phyloP scores from a whole-genome alignment of 92 coral and sea anemone genomes.

The Zoanthus sansibaricus region DNA sequence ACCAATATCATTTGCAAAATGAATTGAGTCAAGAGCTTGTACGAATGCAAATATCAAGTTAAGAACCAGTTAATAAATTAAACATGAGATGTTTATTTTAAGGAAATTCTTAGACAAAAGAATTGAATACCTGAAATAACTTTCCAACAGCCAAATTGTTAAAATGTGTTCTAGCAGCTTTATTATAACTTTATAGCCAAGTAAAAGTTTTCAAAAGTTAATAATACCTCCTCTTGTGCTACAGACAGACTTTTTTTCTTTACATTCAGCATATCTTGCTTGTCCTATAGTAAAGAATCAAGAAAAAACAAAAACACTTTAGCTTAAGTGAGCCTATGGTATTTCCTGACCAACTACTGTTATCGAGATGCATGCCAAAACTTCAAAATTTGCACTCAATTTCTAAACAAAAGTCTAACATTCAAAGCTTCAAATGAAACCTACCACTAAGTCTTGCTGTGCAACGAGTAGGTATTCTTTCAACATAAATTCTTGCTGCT shows the following conservation, averaged over 20 bases:
- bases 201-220: background rate
- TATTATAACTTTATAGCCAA: background rate
- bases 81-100: background rate
- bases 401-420: background rate
- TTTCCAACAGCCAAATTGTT: background rate
- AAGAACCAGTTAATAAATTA: background rate
- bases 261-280: slow-evolving; percentile 83
- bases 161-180: slow-evolving; percentile 14
- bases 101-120: background rate
- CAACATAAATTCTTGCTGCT: slow-evolving; percentile 87
- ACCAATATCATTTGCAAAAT: background rate
- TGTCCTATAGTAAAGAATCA: slow-evolving; percentile 65
- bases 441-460: slow-evolving; percentile 82
- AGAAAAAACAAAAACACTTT: background rate
- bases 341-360: background rate
- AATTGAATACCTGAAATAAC: background rate
- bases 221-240: slow-evolving; percentile 90
- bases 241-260: slow-evolving; percentile 86
- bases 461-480: slow-evolving; percentile 82
- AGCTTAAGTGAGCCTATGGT: background rate
- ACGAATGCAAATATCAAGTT: background rate
- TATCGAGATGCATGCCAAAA: background rate
- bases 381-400: background rate
- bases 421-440: slow-evolving; percentile 2
- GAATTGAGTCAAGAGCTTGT: background rate